Evolutionary conservation across 2,113 vertebrate species (phyloP), one percentile per base, ranked within the genome.

Genomic region (Ptilonorhynchus violaceus): DNA sequence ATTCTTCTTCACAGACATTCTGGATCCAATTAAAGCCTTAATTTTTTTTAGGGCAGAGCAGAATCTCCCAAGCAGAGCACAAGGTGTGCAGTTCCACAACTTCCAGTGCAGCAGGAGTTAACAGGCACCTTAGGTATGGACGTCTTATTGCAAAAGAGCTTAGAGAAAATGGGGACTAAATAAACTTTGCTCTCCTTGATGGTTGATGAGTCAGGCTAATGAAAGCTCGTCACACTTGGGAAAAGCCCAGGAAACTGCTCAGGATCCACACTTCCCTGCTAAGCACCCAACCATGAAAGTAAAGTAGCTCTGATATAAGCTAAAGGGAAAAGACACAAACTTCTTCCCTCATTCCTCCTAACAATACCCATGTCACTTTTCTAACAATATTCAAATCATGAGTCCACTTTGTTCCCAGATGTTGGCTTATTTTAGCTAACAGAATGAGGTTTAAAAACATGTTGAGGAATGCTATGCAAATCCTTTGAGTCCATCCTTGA

Each of bases 121-220:
- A 70, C 2, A 14, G 21, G 21, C 10, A 18, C 41, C 47, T 80
- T n/a, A 50, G 58, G 8, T 55, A 37, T 0, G 0, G 8, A 60
- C 16, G 59, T 11, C 12, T 39, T 35, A 60, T 56, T 55, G 58
- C 21, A 76, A 89, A 66, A 35, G 19, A n/a, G 7, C 33, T 72
- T 76, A 76, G 33, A 55, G 37, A 76, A 81, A 75, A 25, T 10
- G 6, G 7, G 15, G 19, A 60, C 18, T 76, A 72, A 72, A 24
- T 66, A 41, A 76, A 64, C 56, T 76, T 69, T 66, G 5, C 8
- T 76, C 9, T 76, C 22, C 58, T 56, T 66, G 42, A 50, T 14
- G 24, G 23, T 23, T 80, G 50, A 13, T 28, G 69, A 16, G 46
- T 81, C 46, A 76, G 58, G 28, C 24, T 81, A 76, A 72, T 56